Conservation (phyloP, 2,888 invertebrate species). For the Aspidiotus destructor region DNA sequence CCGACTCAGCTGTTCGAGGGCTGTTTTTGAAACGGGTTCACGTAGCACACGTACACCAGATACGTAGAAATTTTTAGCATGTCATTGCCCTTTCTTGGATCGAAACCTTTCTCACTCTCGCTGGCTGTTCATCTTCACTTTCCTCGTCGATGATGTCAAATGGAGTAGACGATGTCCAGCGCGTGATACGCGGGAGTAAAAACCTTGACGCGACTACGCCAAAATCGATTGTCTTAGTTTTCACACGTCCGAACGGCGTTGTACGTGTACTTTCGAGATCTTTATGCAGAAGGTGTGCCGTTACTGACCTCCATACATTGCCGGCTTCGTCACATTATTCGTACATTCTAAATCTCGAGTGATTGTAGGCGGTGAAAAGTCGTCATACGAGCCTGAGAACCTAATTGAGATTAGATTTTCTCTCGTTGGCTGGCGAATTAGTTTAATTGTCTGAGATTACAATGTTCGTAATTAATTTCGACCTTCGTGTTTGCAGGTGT, state of each 20-base stretch:
- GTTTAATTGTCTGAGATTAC: background rate
- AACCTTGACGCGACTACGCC: too few species aligned
- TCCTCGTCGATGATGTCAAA: too few species aligned
- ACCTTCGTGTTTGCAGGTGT: slow-evolving; percentile 9
- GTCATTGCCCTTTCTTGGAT: slow-evolving; percentile 28
- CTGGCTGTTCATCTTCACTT: too few species aligned
- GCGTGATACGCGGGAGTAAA: too few species aligned
- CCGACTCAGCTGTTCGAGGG: background rate
- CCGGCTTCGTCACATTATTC: too few species aligned
- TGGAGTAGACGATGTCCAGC: too few species aligned
- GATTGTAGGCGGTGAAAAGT: too few species aligned
- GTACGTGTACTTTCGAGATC: background rate
- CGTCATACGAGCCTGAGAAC: background rate
- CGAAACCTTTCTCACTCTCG: slow-evolving; percentile 19
- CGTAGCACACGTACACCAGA: slow-evolving; percentile 16
- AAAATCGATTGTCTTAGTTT: too few species aligned
- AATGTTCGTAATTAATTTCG: too few species aligned
- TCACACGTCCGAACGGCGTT: background rate
- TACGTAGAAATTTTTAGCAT: background rate
- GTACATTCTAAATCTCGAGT: too few species aligned
- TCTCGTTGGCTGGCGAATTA: background rate
- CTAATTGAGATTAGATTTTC: background rate
- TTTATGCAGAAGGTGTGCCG: too few species aligned
- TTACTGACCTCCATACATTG: too few species aligned
- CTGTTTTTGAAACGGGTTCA: slow-evolving; percentile 24